Evolutionary conservation across 2,113 vertebrate genomes (phyloP), one percentile per base, ranked within the genome.

Genomic region (Malaclemys terrapin): DNA sequence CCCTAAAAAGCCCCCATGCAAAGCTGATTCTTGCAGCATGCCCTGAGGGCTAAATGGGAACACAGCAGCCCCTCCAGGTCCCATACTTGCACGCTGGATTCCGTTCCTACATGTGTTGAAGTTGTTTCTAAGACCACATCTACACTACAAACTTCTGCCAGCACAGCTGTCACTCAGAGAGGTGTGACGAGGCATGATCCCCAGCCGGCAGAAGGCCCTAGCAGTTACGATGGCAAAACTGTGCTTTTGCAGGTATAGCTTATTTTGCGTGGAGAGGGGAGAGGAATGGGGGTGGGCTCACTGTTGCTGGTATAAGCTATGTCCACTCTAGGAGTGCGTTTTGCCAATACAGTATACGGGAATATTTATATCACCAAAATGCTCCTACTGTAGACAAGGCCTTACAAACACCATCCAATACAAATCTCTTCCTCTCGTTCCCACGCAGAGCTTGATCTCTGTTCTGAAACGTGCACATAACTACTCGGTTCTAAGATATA

Each of bases 11-110:
- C 5, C 45, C 27, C 53, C 38, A 11, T 45, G 54, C 27, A 38
- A 17, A 35, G 4, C 3, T 3, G 31, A 9, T 8, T 35, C 49
- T 72, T 82, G 11, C 80, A 38, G 22, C 52, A 80, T 5, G 49
- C 62, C 25, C 69, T 88, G 13, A 87, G 87, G 38, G 50, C n/a
- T 59, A 82, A 19, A 25, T 3, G 25, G 25, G 13, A 45, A 57
- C 14, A 57, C 47, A 13, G 22, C 16, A 45, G 22, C 19, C 2
- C 38, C 52, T 52, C 52, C 90, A 65, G 0, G 0, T 42, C 42
- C 11, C 53, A 82, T 25, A 8, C 19, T 76, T 45, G 8, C 62
- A 75, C 42, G 52, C 24, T 12, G 56, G n/a, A 3, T 82, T 35
- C 3, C 1, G 24, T 88, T 62, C 35, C 53, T 24, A 38, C 1